Percentiles rank a stretch among this genome's conserved stretches.
phyloP scores from a whole-genome alignment of 2,113 vertebrate species.

The Ceyx cyanopectus region DNA sequence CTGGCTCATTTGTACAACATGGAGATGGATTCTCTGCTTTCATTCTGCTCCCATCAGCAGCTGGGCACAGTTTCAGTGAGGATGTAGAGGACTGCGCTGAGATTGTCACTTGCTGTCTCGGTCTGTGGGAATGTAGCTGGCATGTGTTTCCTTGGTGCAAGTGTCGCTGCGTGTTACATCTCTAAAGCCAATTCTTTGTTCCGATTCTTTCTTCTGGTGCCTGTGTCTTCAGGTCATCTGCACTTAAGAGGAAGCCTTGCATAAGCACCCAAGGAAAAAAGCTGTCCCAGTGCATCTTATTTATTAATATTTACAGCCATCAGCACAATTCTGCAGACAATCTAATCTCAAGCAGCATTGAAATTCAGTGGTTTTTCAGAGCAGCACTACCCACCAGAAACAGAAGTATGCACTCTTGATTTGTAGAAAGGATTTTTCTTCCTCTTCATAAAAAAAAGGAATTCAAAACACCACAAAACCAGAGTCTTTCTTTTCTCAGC shows the following conservation, averaged over 20 bases:
- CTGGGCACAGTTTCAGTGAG: neutral
- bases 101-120: neutral
- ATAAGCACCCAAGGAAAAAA: neutral
- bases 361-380: constrained; percentile 31
- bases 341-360: constrained; percentile 7
- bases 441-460: neutral
- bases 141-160: neutral
- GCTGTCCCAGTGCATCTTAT: neutral
- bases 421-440: neutral
- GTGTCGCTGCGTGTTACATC: neutral
- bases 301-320: constrained; percentile 47
- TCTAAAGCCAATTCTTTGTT: neutral
- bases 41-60: neutral
- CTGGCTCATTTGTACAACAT: neutral
- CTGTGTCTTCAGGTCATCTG: neutral
- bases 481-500: neutral
- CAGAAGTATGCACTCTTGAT: neutral
- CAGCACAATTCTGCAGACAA: neutral
- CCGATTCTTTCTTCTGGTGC: neutral
- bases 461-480: neutral
- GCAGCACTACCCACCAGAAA: neutral
- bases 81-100: neutral
- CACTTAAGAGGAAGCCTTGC: neutral
- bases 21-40: neutral
- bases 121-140: neutral